Percentiles rank a stretch among this genome's conserved stretches.
These are phyloP conservation scores for Falco rusticolus DNA, from an alignment of 2,797 vertebrate genomes.

Conservation along the genomic window DNA sequence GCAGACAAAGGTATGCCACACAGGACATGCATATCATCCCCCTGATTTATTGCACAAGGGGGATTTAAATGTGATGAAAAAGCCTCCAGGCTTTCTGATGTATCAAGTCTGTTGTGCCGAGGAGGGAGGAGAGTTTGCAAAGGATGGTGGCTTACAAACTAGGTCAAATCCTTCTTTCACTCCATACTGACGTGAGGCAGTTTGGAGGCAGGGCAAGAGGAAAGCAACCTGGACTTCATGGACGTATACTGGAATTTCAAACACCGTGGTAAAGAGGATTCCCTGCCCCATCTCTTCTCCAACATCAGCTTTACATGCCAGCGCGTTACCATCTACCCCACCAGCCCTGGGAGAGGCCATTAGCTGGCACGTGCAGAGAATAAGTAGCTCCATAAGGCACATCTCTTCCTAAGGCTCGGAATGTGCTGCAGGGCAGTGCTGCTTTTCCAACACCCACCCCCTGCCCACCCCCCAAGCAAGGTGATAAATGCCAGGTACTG, in stretches of 20 bases:
- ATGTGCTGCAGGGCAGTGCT: background rate
- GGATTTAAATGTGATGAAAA: background rate
- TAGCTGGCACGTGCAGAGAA: background rate
- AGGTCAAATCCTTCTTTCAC: background rate
- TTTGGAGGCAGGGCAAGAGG: background rate
- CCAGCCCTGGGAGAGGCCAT: background rate
- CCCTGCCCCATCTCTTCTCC: background rate
- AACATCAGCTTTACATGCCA: background rate
- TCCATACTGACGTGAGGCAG: background rate
- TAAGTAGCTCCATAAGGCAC: background rate
- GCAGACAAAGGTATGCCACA: background rate
- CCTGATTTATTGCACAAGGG: background rate
- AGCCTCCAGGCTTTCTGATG: background rate
- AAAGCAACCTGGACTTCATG: background rate
- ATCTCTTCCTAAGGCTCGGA: background rate
- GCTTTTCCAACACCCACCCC: background rate
- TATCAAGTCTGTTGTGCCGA: background rate
- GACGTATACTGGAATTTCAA: background rate
- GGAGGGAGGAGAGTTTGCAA: background rate
- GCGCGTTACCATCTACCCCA: background rate
- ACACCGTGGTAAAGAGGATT: fast-evolving
- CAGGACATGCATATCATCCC: background rate
- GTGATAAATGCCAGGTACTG: background rate
- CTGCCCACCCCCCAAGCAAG: background rate
- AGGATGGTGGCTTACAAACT: background rate